Percentiles rank a stretch among this genome's conserved stretches.
phyloP scores from a whole-genome alignment of 2,113 vertebrate species.

The Seriola quinqueradiata region DNA sequence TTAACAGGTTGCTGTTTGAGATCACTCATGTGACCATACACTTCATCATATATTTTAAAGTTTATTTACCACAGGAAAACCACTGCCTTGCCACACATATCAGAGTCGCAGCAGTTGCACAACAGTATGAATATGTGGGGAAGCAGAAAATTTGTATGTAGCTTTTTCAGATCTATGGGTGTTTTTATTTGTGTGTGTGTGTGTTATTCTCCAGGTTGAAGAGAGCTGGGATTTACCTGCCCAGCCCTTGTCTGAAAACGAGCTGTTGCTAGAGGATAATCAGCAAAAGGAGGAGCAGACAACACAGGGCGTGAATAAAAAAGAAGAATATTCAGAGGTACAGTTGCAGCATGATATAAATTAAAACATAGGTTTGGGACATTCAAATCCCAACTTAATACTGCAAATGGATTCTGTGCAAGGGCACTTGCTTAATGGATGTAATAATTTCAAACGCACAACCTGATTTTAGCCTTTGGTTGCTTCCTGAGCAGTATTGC shows the following conservation, averaged over 20 bases:
- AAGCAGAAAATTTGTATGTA: background rate
- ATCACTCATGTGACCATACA: constrained; percentile 3
- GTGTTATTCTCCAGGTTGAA: constrained; percentile 78
- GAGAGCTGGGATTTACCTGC: constrained; percentile 60
- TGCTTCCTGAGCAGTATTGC: constrained; percentile 3
- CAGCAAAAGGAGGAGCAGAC: constrained; percentile 64
- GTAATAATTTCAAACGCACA: background rate
- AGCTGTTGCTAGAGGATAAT: constrained; percentile 52
- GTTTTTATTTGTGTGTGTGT: background rate
- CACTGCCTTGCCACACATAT: background rate
- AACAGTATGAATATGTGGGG: background rate
- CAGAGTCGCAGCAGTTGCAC: background rate
- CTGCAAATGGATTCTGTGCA: background rate
- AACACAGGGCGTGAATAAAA: constrained; percentile 69
- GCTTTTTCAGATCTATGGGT: too few species aligned
- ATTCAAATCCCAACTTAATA: background rate
- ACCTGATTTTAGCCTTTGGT: background rate
- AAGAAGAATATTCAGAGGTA: constrained; percentile 68
- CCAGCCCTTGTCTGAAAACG: constrained; percentile 57
- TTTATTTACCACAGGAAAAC: too few species aligned
- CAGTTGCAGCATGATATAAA: background rate
- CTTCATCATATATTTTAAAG: background rate
- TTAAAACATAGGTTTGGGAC: background rate
- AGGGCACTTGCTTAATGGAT: background rate
- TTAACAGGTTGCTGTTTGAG: background rate